A percentile compares a stretch with the other conserved stretches of the same genome.
These are phyloP conservation scores for Mactromeris polynyma DNA, from an alignment of 2,888 invertebrate species.

Conservation along the genomic window DNA sequence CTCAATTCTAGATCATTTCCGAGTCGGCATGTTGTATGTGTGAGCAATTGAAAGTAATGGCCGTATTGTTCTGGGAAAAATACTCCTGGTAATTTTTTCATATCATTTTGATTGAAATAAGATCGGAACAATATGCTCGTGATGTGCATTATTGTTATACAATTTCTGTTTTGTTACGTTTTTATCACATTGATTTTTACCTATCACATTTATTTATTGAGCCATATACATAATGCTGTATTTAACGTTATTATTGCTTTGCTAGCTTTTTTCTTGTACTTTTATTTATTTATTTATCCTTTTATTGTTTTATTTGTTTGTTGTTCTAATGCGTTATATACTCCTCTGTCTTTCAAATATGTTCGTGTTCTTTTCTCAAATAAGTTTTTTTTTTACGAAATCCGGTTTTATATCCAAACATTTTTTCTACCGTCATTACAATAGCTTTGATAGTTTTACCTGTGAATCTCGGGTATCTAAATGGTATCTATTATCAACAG, in stretches of 20 bases:
- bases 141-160: background rate
- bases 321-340: background rate
- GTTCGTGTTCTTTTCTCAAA: background rate
- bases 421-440: no score
- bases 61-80: no score
- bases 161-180: background rate
- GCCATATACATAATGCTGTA: background rate
- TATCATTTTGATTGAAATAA: no score
- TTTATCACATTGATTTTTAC: background rate
- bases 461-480: no score
- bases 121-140: no score
- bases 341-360: background rate
- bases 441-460: no score
- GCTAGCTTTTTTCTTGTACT: background rate
- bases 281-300: background rate
- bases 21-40: no score
- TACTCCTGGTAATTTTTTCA: no score
- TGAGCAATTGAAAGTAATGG: no score
- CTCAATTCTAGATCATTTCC: no score
- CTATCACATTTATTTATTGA: background rate
- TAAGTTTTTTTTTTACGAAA: background rate
- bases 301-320: background rate
- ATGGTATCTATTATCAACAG: no score
- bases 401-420: no score
- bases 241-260: background rate